phyloP scores from a whole-genome alignment of 2,888 invertebrate genomes.

The Drosophila planitibia region DNA sequence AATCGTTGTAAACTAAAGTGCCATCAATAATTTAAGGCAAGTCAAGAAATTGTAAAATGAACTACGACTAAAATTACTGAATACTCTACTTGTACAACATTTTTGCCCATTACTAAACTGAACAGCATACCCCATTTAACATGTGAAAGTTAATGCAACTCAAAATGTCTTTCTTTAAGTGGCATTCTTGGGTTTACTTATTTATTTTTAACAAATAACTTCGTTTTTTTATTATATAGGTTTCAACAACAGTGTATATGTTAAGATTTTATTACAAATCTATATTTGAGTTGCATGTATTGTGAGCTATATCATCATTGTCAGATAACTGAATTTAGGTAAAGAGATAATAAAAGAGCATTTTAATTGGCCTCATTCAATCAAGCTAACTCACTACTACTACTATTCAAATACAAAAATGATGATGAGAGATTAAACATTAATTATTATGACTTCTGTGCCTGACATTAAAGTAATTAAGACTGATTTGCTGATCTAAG shows the following conservation, averaged over 20 bases:
- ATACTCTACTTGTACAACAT: background rate
- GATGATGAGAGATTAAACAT: background rate
- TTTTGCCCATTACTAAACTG: background rate
- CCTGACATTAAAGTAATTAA: background rate
- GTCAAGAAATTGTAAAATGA: background rate
- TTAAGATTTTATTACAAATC: background rate
- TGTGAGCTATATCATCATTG: background rate
- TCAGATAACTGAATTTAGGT: background rate
- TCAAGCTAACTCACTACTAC: constrained; percentile 7
- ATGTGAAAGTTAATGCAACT: background rate
- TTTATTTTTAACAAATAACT: background rate
- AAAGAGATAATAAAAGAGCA: background rate
- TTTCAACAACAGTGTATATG: background rate
- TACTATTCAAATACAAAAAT: background rate
- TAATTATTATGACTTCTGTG: background rate
- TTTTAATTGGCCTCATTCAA: constrained; percentile 22
- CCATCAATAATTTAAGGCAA: constrained; percentile 26
- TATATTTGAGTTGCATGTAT: background rate
- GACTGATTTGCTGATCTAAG: constrained; percentile 9
- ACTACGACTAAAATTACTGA: background rate
- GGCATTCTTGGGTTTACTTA: background rate
- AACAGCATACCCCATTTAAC: background rate
- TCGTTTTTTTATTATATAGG: too few relatives aligned
- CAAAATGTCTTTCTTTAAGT: background rate
- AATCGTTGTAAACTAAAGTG: constrained; percentile 1